phyloP scores from a whole-genome alignment of 1,140 invertebrate species.

The Nasonia vitripennis region DNA sequence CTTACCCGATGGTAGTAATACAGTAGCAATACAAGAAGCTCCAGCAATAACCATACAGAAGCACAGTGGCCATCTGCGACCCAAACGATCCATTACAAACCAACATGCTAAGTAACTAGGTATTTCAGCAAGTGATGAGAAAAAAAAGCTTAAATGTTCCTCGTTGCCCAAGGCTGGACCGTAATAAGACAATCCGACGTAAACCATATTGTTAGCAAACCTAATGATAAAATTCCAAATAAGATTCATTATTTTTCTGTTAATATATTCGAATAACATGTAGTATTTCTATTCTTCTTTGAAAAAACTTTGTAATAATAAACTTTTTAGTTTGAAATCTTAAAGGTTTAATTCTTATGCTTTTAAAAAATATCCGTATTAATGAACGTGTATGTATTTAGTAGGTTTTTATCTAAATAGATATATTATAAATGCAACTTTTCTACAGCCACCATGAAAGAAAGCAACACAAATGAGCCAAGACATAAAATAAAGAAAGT shows the following conservation, averaged over 20 bases:
- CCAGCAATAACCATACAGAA: slow-evolving; percentile 89
- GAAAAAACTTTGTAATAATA: too few relatives aligned
- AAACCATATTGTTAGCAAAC: slow-evolving; percentile 87
- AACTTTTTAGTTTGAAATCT: too few relatives aligned
- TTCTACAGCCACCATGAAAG: too few relatives aligned
- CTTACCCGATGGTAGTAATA: slow-evolving; percentile 83
- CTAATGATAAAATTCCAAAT: slow-evolving; percentile 58
- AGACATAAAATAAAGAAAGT: too few relatives aligned
- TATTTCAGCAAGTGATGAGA: slow-evolving; percentile 88
- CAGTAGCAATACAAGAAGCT: slow-evolving; percentile 86
- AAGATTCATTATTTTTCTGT: background rate
- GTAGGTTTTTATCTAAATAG: too few relatives aligned
- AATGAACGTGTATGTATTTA: too few relatives aligned
- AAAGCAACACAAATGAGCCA: too few relatives aligned
- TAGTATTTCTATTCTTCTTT: too few relatives aligned
- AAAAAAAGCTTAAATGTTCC: slow-evolving; percentile 90
- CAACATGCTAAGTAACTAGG: slow-evolving; percentile 90
- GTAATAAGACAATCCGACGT: slow-evolving; percentile 91
- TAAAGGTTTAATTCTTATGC: too few relatives aligned
- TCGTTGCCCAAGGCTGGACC: slow-evolving; percentile 89
- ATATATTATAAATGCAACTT: too few relatives aligned
- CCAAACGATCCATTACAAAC: slow-evolving; percentile 89
- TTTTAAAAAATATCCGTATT: too few relatives aligned
- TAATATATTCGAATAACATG: background rate
- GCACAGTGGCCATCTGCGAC: slow-evolving; percentile 88